Evolutionary conservation across 2,113 vertebrate genomes (phyloP).

Genomic region (Triplophysa rosa): DNA sequence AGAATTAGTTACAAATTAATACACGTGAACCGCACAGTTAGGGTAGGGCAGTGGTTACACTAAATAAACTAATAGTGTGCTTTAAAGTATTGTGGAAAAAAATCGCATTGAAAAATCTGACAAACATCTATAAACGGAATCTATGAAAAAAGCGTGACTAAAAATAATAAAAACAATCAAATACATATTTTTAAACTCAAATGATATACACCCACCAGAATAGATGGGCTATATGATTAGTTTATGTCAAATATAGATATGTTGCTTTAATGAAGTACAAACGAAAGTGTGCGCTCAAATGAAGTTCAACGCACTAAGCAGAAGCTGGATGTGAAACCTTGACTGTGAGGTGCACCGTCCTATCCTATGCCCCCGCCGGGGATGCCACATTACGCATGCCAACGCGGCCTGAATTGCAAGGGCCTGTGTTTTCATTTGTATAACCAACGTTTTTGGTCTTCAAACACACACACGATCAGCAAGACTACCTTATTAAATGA

Average conservation of each 20-base stretch:
- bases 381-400: background rate
- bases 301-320: background rate
- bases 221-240: no score
- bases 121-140: no score
- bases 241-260: no score
- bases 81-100: no score
- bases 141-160: background rate
- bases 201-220: no score
- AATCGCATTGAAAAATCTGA: no score
- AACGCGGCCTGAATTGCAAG: background rate
- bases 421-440: background rate
- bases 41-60: no score
- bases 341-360: slow-evolving; percentile 58
- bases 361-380: slow-evolving; percentile 60
- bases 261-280: background rate
- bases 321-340: slow-evolving; percentile 16
- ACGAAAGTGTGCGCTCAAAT: background rate
- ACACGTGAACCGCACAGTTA: no score
- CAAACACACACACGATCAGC: background rate
- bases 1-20: no score
- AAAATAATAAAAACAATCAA: background rate
- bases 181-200: background rate
- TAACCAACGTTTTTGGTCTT: background rate
- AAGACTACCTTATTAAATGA: background rate
- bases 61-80: no score